phyloP scores from a whole-genome alignment of 2,797 vertebrate genomes.

The Sebastiscus tertius region DNA sequence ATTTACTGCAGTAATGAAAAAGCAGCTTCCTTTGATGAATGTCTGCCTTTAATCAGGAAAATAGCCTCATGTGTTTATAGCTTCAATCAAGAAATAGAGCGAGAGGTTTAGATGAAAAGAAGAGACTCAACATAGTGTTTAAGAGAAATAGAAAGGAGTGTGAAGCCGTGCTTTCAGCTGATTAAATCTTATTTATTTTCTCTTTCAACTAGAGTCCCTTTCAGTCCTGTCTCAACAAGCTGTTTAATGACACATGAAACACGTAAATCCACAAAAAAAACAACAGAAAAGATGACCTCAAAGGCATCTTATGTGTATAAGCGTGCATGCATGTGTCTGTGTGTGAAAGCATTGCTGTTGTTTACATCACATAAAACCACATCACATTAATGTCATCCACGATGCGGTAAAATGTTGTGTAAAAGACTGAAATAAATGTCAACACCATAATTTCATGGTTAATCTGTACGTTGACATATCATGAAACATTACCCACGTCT shows the following conservation, averaged over 20 bases:
- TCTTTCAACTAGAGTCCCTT: background rate
- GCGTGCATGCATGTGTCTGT: background rate
- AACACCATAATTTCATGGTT: background rate
- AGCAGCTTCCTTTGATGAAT: background rate
- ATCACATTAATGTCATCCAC: slow-evolving; percentile 1
- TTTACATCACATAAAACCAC: background rate
- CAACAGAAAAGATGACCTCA: background rate
- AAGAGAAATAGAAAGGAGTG: background rate
- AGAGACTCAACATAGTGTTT: background rate
- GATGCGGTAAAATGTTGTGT: background rate
- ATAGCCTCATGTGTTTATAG: background rate
- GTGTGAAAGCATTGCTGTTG: background rate
- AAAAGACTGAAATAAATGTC: background rate
- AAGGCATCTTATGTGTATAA: background rate
- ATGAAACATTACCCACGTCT: background rate
- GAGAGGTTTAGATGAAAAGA: background rate
- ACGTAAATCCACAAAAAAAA: background rate
- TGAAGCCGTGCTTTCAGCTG: background rate
- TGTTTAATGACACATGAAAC: background rate
- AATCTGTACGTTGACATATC: background rate
- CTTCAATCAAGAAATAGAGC: background rate
- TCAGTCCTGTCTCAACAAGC: background rate
- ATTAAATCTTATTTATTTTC: background rate
- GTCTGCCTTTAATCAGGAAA: background rate
- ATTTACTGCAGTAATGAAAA: background rate